A percentile compares a stretch with the other conserved stretches of the same genome.
Evolutionary conservation across 2,113 vertebrate genomes (phyloP).

Genomic region (Ailuropoda melanoleuca): DNA sequence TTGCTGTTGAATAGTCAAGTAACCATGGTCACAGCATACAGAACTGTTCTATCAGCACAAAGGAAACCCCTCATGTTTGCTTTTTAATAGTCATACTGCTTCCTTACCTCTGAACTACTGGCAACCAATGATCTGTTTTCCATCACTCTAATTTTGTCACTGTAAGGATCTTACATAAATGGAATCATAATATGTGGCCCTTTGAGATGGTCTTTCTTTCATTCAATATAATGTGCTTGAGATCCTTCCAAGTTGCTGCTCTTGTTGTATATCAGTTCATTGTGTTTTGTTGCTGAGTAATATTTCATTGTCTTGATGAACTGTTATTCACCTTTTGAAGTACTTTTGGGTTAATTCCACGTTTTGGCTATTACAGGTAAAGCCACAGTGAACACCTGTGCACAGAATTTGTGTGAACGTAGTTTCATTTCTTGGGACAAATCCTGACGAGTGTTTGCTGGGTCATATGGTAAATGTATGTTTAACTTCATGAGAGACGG

Average conservation of each 20-base stretch:
- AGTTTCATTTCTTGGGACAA: conserved; percentile 12
- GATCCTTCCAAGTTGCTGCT: not conserved
- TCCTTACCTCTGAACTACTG: not conserved
- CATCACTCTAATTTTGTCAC: not conserved
- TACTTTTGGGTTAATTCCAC: not conserved
- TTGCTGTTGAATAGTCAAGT: not conserved
- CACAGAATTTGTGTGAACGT: not conserved
- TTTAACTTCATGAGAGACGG: not conserved
- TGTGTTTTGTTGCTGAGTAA: conserved; percentile 2
- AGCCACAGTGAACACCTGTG: not conserved
- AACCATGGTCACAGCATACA: not conserved
- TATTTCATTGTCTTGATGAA: not conserved
- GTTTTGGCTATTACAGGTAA: not conserved
- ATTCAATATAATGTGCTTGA: not conserved
- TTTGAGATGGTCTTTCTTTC: not conserved
- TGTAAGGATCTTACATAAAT: not conserved
- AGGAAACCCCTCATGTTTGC: not conserved
- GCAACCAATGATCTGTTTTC: not conserved
- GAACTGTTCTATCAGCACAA: not conserved
- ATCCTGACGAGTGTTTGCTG: not conserved
- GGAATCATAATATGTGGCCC: not conserved
- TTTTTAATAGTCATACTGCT: not conserved
- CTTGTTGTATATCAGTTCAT: not conserved
- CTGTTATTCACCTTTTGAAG: not conserved
- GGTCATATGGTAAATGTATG: not conserved